Evolutionary conservation across 2,113 vertebrate genomes (phyloP), one percentile per base, ranked within the genome.

Genomic region (Megaceryle maxima): DNA sequence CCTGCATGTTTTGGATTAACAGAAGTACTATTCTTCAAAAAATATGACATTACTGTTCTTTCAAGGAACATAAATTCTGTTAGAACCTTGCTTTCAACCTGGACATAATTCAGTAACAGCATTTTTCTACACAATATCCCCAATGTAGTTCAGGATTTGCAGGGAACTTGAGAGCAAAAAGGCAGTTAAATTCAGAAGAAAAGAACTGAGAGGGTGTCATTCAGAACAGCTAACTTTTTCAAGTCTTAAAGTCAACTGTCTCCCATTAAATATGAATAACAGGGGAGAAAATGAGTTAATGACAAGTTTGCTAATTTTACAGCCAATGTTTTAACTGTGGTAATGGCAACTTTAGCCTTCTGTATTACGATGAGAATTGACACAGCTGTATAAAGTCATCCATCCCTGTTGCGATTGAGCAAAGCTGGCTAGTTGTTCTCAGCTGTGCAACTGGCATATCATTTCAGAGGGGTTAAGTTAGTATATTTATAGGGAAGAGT

Each of bases 191-290:
- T 51, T 39, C 84, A 53, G 17, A 48, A 82, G 35, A 51, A 50
- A 69, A 55, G 8, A 46, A 28, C 55, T 51, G 6, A 69, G 13
- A 69, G 5, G 16, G 14, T 43, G n/a, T 56, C 16, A 92, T 28
- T 86, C 18, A 67, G 73, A 92, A 78, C 4, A 75, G 31, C 7
- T 50, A 64, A 26, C 46, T 11, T 29, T 93, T 78, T 8, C 5
- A 41, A 48, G 16, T 43, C 51, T 78, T 93, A 64, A 90, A 95
- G 37, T 96, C 76, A 95, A 82, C 4, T 70, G 19, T 60, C 25
- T 75, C 25, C 10, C 13, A 97, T 88, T 93, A 96, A 97, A 91
- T 83, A 92, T 82, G 78, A 97, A 73, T 93, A 83, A 90, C 37
- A 93, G 35, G 21, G 60, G 13, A 94, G 29, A 73, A 72, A 79